Evolutionary conservation across 2,797 vertebrate species (phyloP), one percentile per base, ranked within the genome.

Genomic region (Anabacerthia variegaticeps): DNA sequence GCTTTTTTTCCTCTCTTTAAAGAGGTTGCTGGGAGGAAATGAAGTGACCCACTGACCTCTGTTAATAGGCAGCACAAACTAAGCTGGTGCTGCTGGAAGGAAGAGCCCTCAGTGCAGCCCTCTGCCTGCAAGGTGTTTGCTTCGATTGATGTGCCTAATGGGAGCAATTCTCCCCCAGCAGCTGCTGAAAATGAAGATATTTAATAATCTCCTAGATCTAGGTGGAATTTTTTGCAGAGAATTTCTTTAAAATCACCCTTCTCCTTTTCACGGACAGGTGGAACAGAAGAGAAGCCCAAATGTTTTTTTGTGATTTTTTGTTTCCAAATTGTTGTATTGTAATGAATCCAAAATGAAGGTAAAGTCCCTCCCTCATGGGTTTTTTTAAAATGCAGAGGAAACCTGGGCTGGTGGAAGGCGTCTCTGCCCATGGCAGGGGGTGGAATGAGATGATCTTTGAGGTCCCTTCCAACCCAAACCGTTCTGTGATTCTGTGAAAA

Each of bases 21-120:
- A 92, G 95, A 94, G 81, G 92, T 95, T 83, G 85, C 95, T 95
- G 91, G 93, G 89, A 96, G 96, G 96, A 97, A 96, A 91, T 91
- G 92, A 81, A 94, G 91, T 80, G 95, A 93, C 96, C 96, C 91
- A 59, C 24, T 93, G 96, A 58, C 96, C 95, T 88, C 74, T 92
- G 91, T 62, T 96, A 96, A 97, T 92, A 46, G 28, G 2, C 56
- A 89, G 91, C 89, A 17, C 89, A 93, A 94, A 92, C 46, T 10
- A 1, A 95, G 87, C 85, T 4, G n/a, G 75, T 79, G 89, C 93
- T 85, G 89, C 89, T 89, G 94, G 39, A 62, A 83, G 89, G 89
- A 32, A 51, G 92, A 89, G 93, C 71, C 89, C 95, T 92, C 41
- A 2, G 93, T 48, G 27, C 93, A 88, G 84, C 84, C 90, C 93